Evolutionary conservation across 2,888 invertebrate species (phyloP), one percentile per base, ranked within the genome.

Genomic region (Eristalis intricaria): DNA sequence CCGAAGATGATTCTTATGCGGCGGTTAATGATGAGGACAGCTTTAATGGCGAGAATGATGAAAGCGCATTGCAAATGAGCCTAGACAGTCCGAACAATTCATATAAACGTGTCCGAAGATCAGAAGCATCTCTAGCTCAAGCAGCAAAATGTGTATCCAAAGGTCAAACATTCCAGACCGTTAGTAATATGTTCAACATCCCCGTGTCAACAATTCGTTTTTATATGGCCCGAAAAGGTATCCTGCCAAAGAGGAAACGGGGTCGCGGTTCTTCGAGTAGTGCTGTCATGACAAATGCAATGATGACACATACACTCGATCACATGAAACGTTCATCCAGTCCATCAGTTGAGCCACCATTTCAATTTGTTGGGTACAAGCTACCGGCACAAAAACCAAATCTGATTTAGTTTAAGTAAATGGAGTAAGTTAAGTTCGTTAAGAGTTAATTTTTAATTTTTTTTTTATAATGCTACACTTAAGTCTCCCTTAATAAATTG

Each of bases 181-280:
- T 97, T 38, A 97, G 97, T 81, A 97, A 97, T 90, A 96, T 96
- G 94, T 97, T 96, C 93, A 96, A 96, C 92, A 97, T 97, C 93
- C 97, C 97, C 82, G 97, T 97, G 89, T 97, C 97, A 38, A 97
- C 97, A 56, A 97, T 97, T 92, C 95, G 97, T 68, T 97, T 97
- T 93, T 97, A 97, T 93, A 97, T 97, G 97, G 97, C 97, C 19
- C 94, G 97, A 87, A 97, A 97, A 91, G 97, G 97, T 2, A 97
- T 97, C 74, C 92, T 97, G 87, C 97, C 97, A 60, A 94, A 95
- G 90, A 95, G 97, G 89, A 95, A 97, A 90, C 94, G 97, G 15
- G 97, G 97, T 0, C 95, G 97, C 40, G 96, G 95, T 76, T 95
- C 96, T 61, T 91, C 91, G 0, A 90, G 86, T 40, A 79, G 86